Base-by-base conservation (phyloP, 1,140 invertebrate species). In the Vanessa atalanta region DNA sequence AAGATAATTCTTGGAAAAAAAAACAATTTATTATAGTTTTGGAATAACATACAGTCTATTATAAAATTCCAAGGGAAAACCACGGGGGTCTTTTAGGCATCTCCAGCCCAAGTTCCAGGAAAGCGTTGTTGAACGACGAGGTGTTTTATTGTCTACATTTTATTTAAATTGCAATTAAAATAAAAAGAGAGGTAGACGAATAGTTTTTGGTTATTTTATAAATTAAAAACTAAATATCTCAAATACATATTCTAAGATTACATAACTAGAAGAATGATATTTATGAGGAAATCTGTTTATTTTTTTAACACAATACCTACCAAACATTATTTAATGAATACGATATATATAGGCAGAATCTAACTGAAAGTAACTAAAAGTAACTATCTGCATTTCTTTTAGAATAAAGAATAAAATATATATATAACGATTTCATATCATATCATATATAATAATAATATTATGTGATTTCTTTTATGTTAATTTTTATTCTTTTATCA, bases 41-140 rank as follows among this genome's bases (percentile, higher is more conserved):
- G 47, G 51, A 55, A 71, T 70, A 64, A 71, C 68, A 65, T 72
- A 70, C 61, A 65, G 71, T 71, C 76, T 75, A 78, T 78, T 74
- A 78, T 70, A 26, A 65, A 70, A 73, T 77, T 77, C 63, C 71
- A 53, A 77, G 65, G 71, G 65, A 71, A 71, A 78, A 20, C 76
- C 55, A 43, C 72, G 60, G 72, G 76, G 71, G 76, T 68, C 43
- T 76, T 68, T 50, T 12, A 61, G 57, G 72, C 72, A 66, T 72
- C 26, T 67, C 71, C 47, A 61, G 51, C 65, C 43, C 65, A 64
- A 71, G 72, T 77, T 74, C 72, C 60, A 70, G 72, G 72, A 74
- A 77, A 71, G 71, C 43, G 60, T 65, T 66, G 68, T 65, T 60
- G 55, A 57, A 47, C 51, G 72, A 74, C 76, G 47, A 69, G 20